phyloP scores from a whole-genome alignment of 2,797 vertebrate species.

The Acanthurus leucopareius region DNA sequence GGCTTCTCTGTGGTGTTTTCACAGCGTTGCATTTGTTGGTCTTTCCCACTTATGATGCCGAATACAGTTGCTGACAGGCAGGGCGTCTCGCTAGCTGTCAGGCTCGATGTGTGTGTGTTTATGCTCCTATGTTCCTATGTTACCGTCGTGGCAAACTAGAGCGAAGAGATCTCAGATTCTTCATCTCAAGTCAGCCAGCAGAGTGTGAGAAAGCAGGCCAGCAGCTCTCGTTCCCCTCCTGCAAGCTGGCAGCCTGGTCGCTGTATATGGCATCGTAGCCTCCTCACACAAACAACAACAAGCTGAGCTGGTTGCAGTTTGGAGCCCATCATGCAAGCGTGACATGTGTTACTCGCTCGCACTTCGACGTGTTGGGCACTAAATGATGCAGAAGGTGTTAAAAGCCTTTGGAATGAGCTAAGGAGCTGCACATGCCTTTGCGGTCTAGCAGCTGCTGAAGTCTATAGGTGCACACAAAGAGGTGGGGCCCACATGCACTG shows the following conservation, averaged over 20 bases:
- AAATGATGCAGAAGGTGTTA: conserved; percentile 58
- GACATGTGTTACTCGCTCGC: conserved; percentile 49
- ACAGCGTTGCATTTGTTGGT: conserved; percentile 6
- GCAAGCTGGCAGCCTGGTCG: conserved; percentile 33
- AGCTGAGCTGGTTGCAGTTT: conserved; percentile 33
- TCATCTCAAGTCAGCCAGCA: conserved; percentile 49
- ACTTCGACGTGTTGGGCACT: conserved; percentile 34
- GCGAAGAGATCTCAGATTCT: conserved; percentile 32
- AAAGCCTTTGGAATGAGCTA: conserved; percentile 54
- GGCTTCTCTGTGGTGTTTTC: conserved; percentile 28
- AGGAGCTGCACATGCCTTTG: conserved; percentile 17
- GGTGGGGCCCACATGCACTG: not conserved
- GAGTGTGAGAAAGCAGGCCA: conserved; percentile 45
- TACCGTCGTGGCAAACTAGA: conserved; percentile 28
- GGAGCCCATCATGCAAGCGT: conserved; percentile 33
- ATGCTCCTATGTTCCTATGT: conserved; percentile 12
- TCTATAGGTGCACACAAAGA: conserved; percentile 12
- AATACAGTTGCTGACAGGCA: conserved; percentile 25
- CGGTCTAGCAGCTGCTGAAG: conserved; percentile 10
- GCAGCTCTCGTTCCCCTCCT: conserved; percentile 27
- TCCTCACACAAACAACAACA: conserved; percentile 38
- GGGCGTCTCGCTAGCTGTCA: conserved; percentile 41
- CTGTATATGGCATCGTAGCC: conserved; percentile 4
- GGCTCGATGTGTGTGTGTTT: conserved; percentile 1
- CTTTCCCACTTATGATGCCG: conserved; percentile 14